These are phyloP conservation scores for Hypocryptadius cinnamomeus DNA, from an alignment of 2,113 vertebrate species.

Conservation along the genomic window DNA sequence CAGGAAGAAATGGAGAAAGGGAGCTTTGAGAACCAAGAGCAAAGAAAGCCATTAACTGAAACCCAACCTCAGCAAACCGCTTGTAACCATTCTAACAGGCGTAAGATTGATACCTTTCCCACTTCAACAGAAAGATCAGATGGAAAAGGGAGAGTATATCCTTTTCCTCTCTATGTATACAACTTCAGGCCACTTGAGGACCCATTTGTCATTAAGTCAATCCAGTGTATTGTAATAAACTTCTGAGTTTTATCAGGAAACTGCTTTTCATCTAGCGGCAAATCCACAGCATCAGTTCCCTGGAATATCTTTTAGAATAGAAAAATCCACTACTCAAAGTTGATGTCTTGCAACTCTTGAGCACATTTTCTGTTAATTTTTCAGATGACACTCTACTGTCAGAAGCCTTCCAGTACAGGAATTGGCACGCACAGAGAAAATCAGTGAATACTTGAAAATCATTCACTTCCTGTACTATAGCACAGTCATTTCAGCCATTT, in stretches of 20 bases:
- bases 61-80: neutral
- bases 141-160: constrained; percentile 32
- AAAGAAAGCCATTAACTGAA: constrained; percentile 50
- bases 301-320: neutral
- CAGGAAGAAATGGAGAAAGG: neutral
- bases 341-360: neutral
- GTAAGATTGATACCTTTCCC: constrained; percentile 54
- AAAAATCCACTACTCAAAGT: neutral
- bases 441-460: neutral
- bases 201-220: constrained; percentile 19
- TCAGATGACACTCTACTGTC: neutral
- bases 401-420: neutral
- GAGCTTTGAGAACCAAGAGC: constrained; percentile 12
- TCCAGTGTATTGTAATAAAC: neutral
- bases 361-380: neutral
- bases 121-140: constrained; percentile 37
- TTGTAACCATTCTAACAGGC: constrained; percentile 26
- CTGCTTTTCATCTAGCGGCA: neutral
- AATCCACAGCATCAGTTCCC: neutral
- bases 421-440: neutral
- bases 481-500: neutral
- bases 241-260: neutral
- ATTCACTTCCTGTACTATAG: neutral
- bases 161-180: constrained; percentile 10
- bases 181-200: constrained; percentile 5